Conservation (phyloP, 2,113 vertebrate species). For the Tragelaphus buxtoni region DNA sequence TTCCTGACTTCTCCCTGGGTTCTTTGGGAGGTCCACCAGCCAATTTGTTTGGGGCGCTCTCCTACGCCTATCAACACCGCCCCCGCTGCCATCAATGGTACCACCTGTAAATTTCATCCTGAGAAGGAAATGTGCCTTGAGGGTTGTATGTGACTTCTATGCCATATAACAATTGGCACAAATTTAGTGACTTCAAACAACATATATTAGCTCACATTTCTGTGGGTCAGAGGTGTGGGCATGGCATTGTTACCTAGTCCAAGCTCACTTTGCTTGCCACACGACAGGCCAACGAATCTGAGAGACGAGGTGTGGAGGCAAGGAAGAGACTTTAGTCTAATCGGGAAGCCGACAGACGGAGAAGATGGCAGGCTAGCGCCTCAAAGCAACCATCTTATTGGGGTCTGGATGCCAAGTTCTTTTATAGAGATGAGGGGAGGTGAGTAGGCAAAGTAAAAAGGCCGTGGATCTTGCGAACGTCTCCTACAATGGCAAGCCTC, state of each 20-base stretch:
- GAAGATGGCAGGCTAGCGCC: neutral
- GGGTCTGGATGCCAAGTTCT: neutral
- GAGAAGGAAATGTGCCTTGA: neutral
- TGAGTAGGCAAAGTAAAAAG: neutral
- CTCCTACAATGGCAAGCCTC: neutral
- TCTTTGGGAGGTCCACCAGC: neutral
- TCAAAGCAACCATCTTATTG: neutral
- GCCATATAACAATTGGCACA: neutral
- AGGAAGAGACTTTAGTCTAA: neutral
- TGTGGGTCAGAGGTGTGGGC: neutral
- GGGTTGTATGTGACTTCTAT: neutral
- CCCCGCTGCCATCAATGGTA: neutral
- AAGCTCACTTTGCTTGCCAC: neutral
- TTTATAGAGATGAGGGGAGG: neutral
- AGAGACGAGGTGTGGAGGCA: neutral
- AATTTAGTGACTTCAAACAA: neutral
- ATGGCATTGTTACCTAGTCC: neutral
- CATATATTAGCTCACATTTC: neutral
- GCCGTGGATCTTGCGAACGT: rapidly evolving
- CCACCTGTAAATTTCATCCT: neutral
- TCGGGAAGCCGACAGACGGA: rapidly evolving
- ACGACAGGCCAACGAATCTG: neutral
- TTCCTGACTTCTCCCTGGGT: no score
- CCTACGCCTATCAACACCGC: neutral
- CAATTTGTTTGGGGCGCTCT: neutral